Conservation (phyloP, 2,797 vertebrate genomes). For the Pseudochirops corinnae region DNA sequence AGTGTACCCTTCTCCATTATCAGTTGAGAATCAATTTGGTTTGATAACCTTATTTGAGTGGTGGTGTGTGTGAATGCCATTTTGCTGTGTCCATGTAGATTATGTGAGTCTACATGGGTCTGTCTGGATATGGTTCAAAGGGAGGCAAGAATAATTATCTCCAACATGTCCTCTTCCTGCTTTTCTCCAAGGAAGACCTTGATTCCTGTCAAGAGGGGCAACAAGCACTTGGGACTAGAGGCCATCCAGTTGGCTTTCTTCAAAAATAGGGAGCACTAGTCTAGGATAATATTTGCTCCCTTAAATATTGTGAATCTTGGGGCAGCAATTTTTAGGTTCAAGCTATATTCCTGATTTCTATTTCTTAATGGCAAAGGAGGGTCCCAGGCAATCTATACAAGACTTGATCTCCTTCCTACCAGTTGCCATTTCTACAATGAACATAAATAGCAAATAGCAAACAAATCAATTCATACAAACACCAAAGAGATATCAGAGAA, state of each 20-base stretch:
- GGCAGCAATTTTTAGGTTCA: not conserved
- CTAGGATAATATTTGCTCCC: not conserved
- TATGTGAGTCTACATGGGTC: not conserved
- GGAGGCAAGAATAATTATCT: not conserved
- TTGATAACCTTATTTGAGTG: not conserved
- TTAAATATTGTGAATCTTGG: not conserved
- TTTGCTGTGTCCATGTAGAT: not conserved
- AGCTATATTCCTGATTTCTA: not conserved
- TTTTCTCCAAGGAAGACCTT: not conserved
- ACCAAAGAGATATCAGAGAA: not conserved
- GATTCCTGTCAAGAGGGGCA: not conserved
- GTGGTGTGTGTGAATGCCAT: not conserved
- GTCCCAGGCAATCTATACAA: not conserved
- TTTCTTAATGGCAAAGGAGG: not conserved
- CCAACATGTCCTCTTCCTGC: not conserved
- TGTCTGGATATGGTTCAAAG: not conserved
- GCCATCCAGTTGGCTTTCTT: not conserved
- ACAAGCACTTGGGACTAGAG: not conserved
- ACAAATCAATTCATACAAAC: not conserved
- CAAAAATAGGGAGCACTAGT: not conserved
- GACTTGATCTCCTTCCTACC: not conserved
- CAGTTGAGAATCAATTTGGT: not conserved
- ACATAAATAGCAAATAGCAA: not conserved
- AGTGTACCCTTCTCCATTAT: not conserved
- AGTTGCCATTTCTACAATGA: not conserved